Evolutionary conservation across 2,888 invertebrate species (phyloP).

Genomic region (Bellardia pandia): DNA sequence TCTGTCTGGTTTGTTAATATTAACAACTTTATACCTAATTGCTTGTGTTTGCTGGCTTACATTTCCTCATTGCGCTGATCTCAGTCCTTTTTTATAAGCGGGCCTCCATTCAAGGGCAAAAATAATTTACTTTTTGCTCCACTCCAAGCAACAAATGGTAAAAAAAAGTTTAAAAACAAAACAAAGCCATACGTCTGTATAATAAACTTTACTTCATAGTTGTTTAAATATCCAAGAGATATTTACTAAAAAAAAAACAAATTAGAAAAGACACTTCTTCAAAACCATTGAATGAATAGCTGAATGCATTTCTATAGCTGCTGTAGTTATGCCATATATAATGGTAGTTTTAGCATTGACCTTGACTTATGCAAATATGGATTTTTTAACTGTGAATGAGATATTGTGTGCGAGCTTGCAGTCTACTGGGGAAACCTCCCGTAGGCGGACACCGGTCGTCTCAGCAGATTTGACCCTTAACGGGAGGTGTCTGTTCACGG

Average conservation of each 20-base stretch:
- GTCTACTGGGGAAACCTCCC: not conserved
- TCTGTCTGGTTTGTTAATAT: too few species aligned
- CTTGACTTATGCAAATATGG: conserved; percentile 64
- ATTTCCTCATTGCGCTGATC: not conserved
- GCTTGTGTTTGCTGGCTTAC: too few species aligned
- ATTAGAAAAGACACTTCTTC: conserved; percentile 21
- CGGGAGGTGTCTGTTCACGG: too few species aligned
- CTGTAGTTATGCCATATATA: conserved; percentile 14
- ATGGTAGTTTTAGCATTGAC: conserved; percentile 51
- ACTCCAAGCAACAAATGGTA: not conserved
- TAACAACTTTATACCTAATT: too few species aligned
- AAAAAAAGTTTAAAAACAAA: conserved; percentile 3
- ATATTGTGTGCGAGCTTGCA: not conserved
- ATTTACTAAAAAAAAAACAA: conserved; percentile 19
- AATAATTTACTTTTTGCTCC: conserved; percentile 1
- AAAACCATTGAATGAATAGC: conserved; percentile 23
- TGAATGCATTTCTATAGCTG: not conserved
- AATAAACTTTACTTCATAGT: conserved; percentile 52
- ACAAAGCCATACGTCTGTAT: conserved; percentile 31
- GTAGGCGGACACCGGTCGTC: too few species aligned
- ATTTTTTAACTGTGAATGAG: conserved; percentile 30
- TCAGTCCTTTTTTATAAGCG: conserved; percentile 1
- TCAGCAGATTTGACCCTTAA: too few species aligned
- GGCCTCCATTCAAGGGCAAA: conserved; percentile 52
- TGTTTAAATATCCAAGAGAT: conserved; percentile 58